phyloP scores from a whole-genome alignment of 2,113 vertebrate genomes.

The Pygoscelis adeliae region DNA sequence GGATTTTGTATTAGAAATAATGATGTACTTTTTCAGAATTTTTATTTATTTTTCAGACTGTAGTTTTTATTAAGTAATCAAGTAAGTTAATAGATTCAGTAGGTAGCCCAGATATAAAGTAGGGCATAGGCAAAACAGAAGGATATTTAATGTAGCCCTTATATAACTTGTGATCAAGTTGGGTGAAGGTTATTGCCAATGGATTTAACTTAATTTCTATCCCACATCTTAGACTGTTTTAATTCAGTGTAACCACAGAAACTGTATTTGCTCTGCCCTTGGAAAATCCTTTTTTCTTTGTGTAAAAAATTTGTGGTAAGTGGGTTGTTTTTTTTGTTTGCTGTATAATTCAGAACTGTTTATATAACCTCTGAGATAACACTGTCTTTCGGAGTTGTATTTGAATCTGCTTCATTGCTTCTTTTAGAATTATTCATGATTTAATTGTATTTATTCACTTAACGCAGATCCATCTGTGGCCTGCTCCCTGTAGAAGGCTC shows the following conservation, averaged over 20 bases:
- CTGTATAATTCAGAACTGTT: slow-evolving; percentile 2
- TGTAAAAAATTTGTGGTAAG: neutral
- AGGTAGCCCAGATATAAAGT: neutral
- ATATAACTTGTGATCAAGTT: neutral
- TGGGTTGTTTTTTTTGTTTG: neutral
- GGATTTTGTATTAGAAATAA: neutral
- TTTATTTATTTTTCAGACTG: neutral
- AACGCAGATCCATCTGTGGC: slow-evolving; percentile 43
- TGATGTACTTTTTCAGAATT: neutral
- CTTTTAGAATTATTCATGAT: slow-evolving; percentile 52
- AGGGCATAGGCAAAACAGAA: neutral
- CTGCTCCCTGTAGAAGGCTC: slow-evolving; percentile 36
- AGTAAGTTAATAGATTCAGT: neutral
- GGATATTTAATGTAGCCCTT: neutral
- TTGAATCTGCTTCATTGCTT: slow-evolving; percentile 42
- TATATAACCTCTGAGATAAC: slow-evolving; percentile 7
- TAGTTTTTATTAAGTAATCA: neutral
- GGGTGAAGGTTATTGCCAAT: neutral
- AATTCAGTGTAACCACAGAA: neutral
- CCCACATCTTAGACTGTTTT: neutral
- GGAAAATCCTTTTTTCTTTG: neutral
- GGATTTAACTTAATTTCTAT: neutral
- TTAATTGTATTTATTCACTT: slow-evolving; percentile 67
- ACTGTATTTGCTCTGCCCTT: neutral
- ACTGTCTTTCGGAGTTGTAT: slow-evolving; percentile 1